A percentile compares a stretch with the other conserved stretches of the same genome.
These are phyloP conservation scores for Drosophila insularis DNA, from an alignment of 1,140 invertebrate genomes.

Conservation along the genomic window DNA sequence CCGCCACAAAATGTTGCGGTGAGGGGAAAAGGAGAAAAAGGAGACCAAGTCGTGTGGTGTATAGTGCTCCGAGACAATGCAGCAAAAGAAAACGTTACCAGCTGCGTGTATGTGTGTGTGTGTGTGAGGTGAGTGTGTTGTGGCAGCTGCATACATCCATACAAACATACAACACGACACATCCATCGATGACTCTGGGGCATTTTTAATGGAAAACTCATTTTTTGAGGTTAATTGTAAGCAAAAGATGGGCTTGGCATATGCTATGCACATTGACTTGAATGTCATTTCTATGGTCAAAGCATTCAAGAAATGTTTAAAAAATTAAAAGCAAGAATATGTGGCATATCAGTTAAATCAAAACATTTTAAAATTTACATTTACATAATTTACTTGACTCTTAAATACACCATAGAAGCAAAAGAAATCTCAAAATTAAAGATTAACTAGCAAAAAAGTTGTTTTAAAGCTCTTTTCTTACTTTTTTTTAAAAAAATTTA, in stretches of 20 bases:
- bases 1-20: neutral
- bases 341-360: no score
- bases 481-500: no score
- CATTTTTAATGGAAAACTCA: slow-evolving; percentile 82
- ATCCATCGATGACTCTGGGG: slow-evolving; percentile 75
- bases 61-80: neutral
- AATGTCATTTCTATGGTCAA: no score
- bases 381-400: no score
- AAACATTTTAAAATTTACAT: no score
- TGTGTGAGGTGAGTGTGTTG: slow-evolving; percentile 8
- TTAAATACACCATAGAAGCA: no score
- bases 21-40: neutral
- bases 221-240: slow-evolving; percentile 82
- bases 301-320: no score
- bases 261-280: neutral
- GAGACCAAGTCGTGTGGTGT: neutral
- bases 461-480: no score
- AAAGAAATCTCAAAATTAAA: no score
- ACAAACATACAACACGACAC: slow-evolving; percentile 13
- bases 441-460: no score
- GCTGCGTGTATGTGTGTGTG: slow-evolving; percentile 5
- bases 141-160: slow-evolving; percentile 25
- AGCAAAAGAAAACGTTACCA: slow-evolving; percentile 19
- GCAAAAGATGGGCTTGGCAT: slow-evolving; percentile 57
- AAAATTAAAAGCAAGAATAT: no score